Base-by-base conservation (phyloP, 2,888 invertebrate genomes). In the Stenodera caucasica region DNA sequence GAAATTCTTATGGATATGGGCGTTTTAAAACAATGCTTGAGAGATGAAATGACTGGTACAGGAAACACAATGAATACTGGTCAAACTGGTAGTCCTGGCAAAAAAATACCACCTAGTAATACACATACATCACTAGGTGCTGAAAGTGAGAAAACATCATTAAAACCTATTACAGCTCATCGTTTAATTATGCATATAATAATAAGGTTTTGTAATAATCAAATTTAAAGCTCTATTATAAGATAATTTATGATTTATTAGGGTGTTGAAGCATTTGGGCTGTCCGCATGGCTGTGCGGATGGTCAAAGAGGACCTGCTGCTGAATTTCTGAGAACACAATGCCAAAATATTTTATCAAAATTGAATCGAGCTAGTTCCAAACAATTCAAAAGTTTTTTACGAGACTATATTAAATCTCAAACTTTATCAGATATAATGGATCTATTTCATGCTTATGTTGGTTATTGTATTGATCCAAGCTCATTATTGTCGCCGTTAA, bases 391-490 rank as follows among this genome's bases (percentile, higher is more conserved):
- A 29, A 83, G 80, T 54, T 91, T 86, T 75, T 79, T 91, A 33
- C 79, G 88, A 60, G 88, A 90, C 66, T 90, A 94, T 83, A 89
- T 96, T 0, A 88, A 88, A 67, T 86, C 86, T 2, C 87, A 91
- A 29, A 88, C 92, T 0, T 83, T 98, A 30, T 83, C 89, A 15
- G 94, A 96, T 65, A 86, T 96, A 8, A 82, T 99, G 57, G 98
- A 98, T 75, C 92, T 98, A 75, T 89, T 98, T 64, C 99, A 99
- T 78, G 89, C 98, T 0, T 93, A 96, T 71, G 88, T 97, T 54
- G 97, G 97, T 6, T 99, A 95, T 80, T 99, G 99, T 81, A 88
- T 93, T 35, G 97, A 98, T 80, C 95, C 96, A 11, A 87, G 90
- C 65, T 88, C 91, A 8, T 82, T 94, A 70, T 83, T 95, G 18